Conservation (phyloP, 1,140 invertebrate species). For the Drosophila prosaltans region DNA sequence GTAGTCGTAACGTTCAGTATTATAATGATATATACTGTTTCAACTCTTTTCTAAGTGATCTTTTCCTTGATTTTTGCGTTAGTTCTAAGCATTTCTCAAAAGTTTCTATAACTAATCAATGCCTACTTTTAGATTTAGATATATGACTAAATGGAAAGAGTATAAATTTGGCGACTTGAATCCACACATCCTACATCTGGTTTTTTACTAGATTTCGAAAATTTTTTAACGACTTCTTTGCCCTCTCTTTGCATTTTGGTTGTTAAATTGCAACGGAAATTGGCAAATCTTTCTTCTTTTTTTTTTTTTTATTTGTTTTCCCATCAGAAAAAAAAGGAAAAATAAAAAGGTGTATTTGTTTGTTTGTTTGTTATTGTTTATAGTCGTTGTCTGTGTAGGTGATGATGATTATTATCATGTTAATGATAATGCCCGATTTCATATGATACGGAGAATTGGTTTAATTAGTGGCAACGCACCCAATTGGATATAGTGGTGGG, state of each 20-base stretch:
- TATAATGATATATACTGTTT: too few relatives aligned
- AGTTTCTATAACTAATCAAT: too few relatives aligned
- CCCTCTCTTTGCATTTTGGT: slow-evolving; percentile 7
- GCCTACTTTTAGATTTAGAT: too few relatives aligned
- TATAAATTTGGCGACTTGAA: not conserved
- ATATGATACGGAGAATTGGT: not conserved
- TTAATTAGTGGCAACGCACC: not conserved
- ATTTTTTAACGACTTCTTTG: slow-evolving; percentile 7
- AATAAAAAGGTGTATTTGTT: slow-evolving; percentile 17
- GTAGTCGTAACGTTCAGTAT: too few relatives aligned
- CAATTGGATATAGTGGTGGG: too few relatives aligned
- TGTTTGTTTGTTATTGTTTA: slow-evolving; percentile 14
- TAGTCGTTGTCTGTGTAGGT: not conserved
- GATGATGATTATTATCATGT: not conserved
- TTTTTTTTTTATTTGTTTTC: slow-evolving; percentile 6
- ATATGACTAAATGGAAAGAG: not conserved
- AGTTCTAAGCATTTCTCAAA: too few relatives aligned
- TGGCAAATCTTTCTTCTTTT: not conserved
- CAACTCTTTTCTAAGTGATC: too few relatives aligned
- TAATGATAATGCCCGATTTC: slow-evolving; percentile 5
- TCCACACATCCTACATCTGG: not conserved
- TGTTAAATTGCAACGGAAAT: slow-evolving; percentile 37
- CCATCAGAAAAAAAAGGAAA: slow-evolving; percentile 21
- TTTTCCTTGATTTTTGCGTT: too few relatives aligned
- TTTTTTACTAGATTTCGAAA: slow-evolving; percentile 6